Evolutionary conservation across 2,888 invertebrate species (phyloP).

Genomic region (Meta bourneti): DNA sequence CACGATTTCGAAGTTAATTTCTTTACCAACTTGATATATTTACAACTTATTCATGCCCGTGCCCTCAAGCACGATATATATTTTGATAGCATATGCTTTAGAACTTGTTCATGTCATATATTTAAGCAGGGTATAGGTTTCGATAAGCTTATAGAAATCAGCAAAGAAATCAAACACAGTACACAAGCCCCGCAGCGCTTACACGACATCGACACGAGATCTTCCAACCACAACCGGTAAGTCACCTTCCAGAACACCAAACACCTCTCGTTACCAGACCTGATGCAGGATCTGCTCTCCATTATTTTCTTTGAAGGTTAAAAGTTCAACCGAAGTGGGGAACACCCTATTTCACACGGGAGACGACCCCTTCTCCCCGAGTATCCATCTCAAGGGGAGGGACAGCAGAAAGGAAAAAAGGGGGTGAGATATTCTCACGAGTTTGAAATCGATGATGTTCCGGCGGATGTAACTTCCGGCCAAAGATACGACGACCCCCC

Average conservation of each 20-base stretch:
- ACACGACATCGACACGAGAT: no score
- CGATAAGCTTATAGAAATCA: no score
- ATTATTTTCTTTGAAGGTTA: conserved; percentile 52
- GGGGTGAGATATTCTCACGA: conserved; percentile 67
- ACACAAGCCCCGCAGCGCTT: no score
- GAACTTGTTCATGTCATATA: no score
- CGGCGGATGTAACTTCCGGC: conserved; percentile 67
- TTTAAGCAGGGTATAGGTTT: no score
- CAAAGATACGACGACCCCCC: conserved; percentile 16
- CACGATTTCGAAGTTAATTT: no score
- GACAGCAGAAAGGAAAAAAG: neutral
- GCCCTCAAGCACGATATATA: no score
- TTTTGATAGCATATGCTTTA: no score
- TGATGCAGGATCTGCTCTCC: neutral
- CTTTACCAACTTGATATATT: no score
- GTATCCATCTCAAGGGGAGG: neutral
- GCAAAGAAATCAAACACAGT: no score
- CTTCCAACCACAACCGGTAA: no score
- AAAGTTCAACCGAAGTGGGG: conserved; percentile 49
- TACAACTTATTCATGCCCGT: no score
- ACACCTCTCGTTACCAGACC: neutral
- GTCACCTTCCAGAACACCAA: neutral
- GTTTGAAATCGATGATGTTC: conserved; percentile 61
- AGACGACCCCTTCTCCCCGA: conserved; percentile 43
- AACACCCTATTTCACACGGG: conserved; percentile 60